These are phyloP conservation scores for Oreonectes daqikongensis DNA, from an alignment of 2,797 vertebrate genomes.

Conservation along the genomic window DNA sequence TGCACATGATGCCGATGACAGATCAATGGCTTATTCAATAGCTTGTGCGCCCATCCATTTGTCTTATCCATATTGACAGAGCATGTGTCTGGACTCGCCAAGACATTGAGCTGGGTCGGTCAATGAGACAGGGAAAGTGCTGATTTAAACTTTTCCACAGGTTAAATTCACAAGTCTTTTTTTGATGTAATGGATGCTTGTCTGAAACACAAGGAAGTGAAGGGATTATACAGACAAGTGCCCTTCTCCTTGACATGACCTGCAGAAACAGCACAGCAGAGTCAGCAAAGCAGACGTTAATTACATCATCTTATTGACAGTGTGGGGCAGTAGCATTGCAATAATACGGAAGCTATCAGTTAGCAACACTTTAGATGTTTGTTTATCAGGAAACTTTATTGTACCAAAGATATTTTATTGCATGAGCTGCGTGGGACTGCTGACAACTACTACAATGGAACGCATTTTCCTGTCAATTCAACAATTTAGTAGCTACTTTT, in stretches of 20 bases:
- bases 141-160: neutral
- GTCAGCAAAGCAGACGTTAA: neutral
- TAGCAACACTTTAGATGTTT: neutral
- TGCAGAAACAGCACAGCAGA: neutral
- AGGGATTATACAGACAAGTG: neutral
- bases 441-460: too few relatives aligned
- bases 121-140: slow-evolving; percentile 1
- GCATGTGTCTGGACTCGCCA: neutral
- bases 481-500: too few relatives aligned
- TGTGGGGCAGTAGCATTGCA: neutral
- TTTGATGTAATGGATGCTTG: neutral
- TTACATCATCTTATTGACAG: neutral
- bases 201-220: neutral
- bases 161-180: neutral
- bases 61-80: neutral
- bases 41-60: neutral
- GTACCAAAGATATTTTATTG: neutral
- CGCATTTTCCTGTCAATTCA: too few relatives aligned
- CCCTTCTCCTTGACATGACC: neutral
- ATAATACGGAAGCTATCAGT: neutral
- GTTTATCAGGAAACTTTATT: neutral
- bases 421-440: too few relatives aligned
- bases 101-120: neutral
- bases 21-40: neutral
- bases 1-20: neutral